Evolutionary conservation across 2,113 vertebrate species (phyloP), one percentile per base, ranked within the genome.

Genomic region (Halichoerus grypus): DNA sequence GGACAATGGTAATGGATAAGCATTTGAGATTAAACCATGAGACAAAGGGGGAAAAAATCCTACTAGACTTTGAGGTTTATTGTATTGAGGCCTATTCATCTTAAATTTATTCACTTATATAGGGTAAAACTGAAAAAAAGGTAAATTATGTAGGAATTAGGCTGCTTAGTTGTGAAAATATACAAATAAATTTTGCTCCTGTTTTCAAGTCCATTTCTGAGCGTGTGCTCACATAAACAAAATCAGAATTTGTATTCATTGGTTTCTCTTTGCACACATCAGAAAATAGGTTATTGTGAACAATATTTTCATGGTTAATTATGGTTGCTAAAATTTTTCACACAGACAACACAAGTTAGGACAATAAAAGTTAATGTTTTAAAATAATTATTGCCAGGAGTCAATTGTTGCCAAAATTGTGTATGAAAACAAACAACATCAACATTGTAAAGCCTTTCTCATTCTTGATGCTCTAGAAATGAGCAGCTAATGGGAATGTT

Each of bases 61-160:
- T 57, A 72, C 26, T 79, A 65, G 59, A 88, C 22, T 36, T 65
- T 36, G 39, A 77, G 49, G 71, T 81, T 85, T 90, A 59, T 86
- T 86, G 31, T 79, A 67, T 22, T 93, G 63, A 18, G 46, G 36
- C 26, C 71, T 11, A 57, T 74, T 80, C 63, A 84, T 72, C 36
- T 90, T 53, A 49, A 91, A 93, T 91, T 67, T 57, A 49, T 89
- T 97, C 33, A 93, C 28, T 55, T 51, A 42, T 13, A 51, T 65
- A 36, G 8, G 72, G 7, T 90, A 81, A 93, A 80, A 57, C 39
- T 85, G 8, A 39, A 88, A 77, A 77, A 86, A 46, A 18, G n/a
- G 24, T n/a, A 49, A 89, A 63, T 89, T 42, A 53, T 71, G n/a
- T 89, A 65, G 72, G 22, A 97, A 80, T 95, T 85, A 74, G 19